Percentiles rank a stretch among this genome's conserved stretches.
Conservation (phyloP, 2,797 vertebrate genomes). For the Acipenser transmontanus region DNA sequence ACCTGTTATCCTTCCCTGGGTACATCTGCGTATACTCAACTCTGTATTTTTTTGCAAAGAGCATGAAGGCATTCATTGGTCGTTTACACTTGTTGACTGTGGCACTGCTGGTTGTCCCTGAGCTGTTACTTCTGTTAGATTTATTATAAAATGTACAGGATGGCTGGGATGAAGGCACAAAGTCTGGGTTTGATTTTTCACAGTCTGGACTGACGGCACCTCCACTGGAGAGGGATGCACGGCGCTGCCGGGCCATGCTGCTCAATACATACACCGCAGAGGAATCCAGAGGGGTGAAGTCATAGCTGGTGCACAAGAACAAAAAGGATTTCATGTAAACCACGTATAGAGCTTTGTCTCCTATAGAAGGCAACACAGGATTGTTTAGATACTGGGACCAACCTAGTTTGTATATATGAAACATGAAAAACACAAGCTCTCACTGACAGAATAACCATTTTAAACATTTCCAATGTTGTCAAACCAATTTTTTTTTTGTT, state of each 20-base stretch:
- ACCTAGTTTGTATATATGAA: too few species aligned
- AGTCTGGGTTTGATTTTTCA: constrained; percentile 75
- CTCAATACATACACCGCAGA: constrained; percentile 95
- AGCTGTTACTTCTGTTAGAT: constrained; percentile 79
- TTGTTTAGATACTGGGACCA: too few species aligned
- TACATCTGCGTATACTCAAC: constrained; percentile 99
- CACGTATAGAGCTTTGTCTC: not conserved
- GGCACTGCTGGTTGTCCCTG: constrained; percentile 80
- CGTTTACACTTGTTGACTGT: constrained; percentile 97
- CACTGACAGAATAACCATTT: too few species aligned
- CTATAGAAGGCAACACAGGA: too few species aligned
- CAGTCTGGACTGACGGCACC: constrained; percentile 80
- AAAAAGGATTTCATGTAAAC: constrained; percentile 6
- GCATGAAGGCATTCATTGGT: constrained; percentile 99
- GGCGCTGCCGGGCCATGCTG: constrained; percentile 96
- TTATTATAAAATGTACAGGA: constrained; percentile 68
- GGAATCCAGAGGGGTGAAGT: constrained; percentile 95
- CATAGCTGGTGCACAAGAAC: constrained; percentile 64
- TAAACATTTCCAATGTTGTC: too few species aligned
- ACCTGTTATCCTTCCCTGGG: constrained; percentile 99
- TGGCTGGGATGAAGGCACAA: constrained; percentile 64
- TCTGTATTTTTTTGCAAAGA: constrained; percentile 98
- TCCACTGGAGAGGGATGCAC: constrained; percentile 83
- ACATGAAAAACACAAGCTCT: too few species aligned
- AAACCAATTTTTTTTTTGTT: too few species aligned